Evolutionary conservation across 2,113 vertebrate species (phyloP).

Genomic region (Benthochromis sp.): DNA sequence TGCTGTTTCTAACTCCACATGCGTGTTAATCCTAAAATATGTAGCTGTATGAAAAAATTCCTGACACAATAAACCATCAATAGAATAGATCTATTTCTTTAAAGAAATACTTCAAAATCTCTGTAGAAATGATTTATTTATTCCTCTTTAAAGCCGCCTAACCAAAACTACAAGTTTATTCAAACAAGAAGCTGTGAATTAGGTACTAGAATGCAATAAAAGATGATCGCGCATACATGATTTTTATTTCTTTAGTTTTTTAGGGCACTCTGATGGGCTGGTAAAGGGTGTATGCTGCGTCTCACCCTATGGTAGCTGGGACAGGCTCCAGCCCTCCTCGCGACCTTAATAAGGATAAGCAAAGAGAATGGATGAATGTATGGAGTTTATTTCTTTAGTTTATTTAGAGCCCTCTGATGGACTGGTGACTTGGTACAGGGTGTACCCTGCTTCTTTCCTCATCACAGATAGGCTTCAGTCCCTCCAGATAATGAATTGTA

Average conservation of each 20-base stretch:
- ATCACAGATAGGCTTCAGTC: background rate
- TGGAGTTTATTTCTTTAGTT: background rate
- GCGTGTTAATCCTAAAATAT: background rate
- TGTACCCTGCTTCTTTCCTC: background rate
- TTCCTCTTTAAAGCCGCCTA: background rate
- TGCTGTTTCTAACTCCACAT: background rate
- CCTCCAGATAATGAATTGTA: background rate
- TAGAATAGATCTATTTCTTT: background rate
- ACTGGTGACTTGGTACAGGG: background rate
- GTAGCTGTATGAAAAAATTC: background rate
- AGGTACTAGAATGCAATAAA: background rate
- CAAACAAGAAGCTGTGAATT: background rate
- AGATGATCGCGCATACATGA: background rate
- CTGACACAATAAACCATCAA: background rate
- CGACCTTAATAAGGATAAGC: background rate
- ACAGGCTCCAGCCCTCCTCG: background rate
- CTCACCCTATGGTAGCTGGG: background rate
- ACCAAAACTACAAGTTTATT: background rate
- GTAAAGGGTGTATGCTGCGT: fast-evolving
- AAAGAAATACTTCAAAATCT: background rate
- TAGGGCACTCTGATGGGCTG: background rate
- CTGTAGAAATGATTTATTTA: background rate
- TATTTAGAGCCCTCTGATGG: background rate
- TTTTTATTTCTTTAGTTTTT: background rate
- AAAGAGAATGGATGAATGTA: background rate